Conservation (phyloP, 2,113 vertebrate species). For the Chrysemys picta region DNA sequence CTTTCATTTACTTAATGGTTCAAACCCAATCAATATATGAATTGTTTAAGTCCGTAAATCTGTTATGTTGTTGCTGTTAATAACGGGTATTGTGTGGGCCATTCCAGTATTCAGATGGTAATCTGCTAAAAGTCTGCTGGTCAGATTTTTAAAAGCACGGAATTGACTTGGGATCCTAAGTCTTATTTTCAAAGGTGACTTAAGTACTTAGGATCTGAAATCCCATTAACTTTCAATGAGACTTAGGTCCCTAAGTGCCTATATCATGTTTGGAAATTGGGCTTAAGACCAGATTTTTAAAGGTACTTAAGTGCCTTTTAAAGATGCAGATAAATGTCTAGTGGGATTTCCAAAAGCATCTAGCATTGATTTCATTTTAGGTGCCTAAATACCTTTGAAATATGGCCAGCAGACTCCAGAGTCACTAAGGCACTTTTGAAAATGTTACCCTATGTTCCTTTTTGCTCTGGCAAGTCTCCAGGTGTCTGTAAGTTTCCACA, state of each 20-base stretch:
- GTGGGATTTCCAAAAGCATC: not conserved
- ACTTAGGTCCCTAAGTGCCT: not conserved
- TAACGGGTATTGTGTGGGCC: not conserved
- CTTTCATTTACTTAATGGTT: not conserved
- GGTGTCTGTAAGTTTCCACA: not conserved
- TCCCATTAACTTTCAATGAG: not conserved
- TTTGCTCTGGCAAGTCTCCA: not conserved
- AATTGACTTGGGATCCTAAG: no score
- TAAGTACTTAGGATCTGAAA: not conserved
- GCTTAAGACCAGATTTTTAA: not conserved
- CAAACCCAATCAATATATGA: not conserved
- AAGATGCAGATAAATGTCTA: not conserved
- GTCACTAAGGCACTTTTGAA: not conserved
- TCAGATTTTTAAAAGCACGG: not conserved
- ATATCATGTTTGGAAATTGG: not conserved
- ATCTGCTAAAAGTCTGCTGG: not conserved
- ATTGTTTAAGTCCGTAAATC: not conserved
- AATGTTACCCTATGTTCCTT: not conserved
- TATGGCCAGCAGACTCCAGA: not conserved
- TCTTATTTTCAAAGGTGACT: not conserved
- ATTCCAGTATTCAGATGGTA: not conserved
- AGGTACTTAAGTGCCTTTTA: not conserved
- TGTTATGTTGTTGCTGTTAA: not conserved
- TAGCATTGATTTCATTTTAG: not conserved
- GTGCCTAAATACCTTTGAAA: not conserved